Evolutionary conservation across 2,888 invertebrate genomes (phyloP), one percentile per base, ranked within the genome.

Genomic region (Theodoxus fluviatilis): DNA sequence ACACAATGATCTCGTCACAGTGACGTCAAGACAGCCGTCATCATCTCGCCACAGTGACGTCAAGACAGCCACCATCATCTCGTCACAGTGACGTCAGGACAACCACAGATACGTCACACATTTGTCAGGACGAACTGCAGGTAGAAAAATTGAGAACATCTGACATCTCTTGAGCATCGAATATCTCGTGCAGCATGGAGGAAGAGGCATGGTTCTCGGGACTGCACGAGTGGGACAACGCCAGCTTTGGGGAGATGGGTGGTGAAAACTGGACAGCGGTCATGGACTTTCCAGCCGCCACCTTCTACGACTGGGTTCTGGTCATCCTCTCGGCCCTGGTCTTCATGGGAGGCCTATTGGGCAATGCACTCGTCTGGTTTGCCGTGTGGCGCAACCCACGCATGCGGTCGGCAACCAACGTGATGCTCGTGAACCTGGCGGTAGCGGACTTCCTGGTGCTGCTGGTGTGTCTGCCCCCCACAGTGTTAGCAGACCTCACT

Each of bases 331-430:
- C 94, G 84, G 89, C 90, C 0, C 85, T 94, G 31, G 93, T 95
- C 0, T 95, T 96, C 83, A 85, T 93, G 6, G 91, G 94, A 67
- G 96, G 95, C 0, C 87, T 95, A 40, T 90, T 94, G 25, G 96
- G 96, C 0, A 96, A 96, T 83, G 92, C 92, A 0, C 88, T 96
- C 64, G 96, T 96, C 49, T 94, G 95, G 81, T 90, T 93, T 68
- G 95, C 95, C 0, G 95, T 96, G 28, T 93, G 94, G 83, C 90
- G 94, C 72, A 95, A 95, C 83, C 92, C 92, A 78, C 91, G 92
- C 0, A 95, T 96, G 94, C 90, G 95, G 73, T 95, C 95, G 0
- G 94, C 96, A 55, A 96, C 96, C 69, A 96, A 96, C 87, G 93
- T 94, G 85, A 95, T 96, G 86, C 93, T 96, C 82, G 94, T 95